Evolutionary conservation across 92 coral and sea anemone genomes (phyloP).

Genomic region (Desmophyllum pertusum): DNA sequence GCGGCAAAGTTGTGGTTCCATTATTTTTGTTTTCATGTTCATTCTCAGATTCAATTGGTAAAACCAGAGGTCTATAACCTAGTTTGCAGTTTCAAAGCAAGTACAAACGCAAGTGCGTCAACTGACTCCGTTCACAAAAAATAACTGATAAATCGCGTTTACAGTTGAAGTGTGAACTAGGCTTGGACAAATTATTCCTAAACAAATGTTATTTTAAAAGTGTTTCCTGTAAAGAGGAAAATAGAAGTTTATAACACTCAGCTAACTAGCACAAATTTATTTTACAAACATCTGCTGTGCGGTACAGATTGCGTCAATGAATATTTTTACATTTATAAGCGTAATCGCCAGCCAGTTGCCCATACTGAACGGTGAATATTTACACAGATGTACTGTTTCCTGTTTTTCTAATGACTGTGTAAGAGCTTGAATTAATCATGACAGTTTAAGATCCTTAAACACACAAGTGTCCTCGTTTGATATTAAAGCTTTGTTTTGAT

Average conservation of each 20-base stretch:
- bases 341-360: background rate
- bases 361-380: background rate
- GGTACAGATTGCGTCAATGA: background rate
- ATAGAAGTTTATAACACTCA: background rate
- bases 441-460: background rate
- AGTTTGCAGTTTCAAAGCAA: too few relatives aligned
- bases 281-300: background rate
- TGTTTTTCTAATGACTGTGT: too few relatives aligned
- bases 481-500: background rate
- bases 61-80: too few relatives aligned
- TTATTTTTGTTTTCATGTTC: too few relatives aligned
- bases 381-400: background rate
- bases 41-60: too few relatives aligned
- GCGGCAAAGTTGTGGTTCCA: background rate
- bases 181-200: too few relatives aligned
- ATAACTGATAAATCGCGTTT: too few relatives aligned
- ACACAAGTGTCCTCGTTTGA: background rate
- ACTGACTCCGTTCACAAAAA: too few relatives aligned
- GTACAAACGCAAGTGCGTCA: too few relatives aligned
- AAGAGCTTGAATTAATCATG: background rate
- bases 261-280: background rate
- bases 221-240: background rate
- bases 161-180: too few relatives aligned
- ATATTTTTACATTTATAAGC: background rate
- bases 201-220: background rate